Percentiles rank a stretch among this genome's conserved stretches.
phyloP scores from a whole-genome alignment of 1,140 invertebrate species.

The Papilio helenus region DNA sequence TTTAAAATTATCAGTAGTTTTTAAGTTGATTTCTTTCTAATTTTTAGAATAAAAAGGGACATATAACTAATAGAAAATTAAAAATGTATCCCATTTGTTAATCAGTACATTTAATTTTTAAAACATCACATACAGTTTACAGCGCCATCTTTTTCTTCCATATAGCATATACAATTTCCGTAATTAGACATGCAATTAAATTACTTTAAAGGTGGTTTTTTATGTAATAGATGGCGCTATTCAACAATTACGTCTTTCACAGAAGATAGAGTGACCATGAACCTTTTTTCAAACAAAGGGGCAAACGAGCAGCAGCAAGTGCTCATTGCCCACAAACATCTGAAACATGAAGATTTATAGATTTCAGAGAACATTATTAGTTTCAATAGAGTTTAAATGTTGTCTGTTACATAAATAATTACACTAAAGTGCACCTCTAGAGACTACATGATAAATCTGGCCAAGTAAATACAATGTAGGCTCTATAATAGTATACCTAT shows the following conservation, averaged over 20 bases:
- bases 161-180: too few relatives aligned
- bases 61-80: not conserved
- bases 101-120: not conserved
- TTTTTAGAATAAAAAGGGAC: not conserved
- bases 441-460: too few relatives aligned
- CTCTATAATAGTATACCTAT: not conserved
- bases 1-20: not conserved
- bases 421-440: too few relatives aligned
- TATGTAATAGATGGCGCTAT: not conserved
- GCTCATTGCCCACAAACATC: too few relatives aligned
- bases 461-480: not conserved
- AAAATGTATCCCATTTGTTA: not conserved
- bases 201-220: not conserved
- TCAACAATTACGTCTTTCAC: not conserved
- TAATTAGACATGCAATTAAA: too few relatives aligned
- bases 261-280: too few relatives aligned
- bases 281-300: too few relatives aligned
- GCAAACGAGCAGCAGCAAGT: too few relatives aligned
- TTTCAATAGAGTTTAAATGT: too few relatives aligned
- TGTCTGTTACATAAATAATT: too few relatives aligned
- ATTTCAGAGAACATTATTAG: too few relatives aligned
- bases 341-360: too few relatives aligned
- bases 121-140: not conserved
- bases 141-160: not conserved
- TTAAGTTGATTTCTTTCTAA: not conserved